A percentile compares a stretch with the other conserved stretches of the same genome.
Conservation (phyloP, 2,113 vertebrate species). For the Mugil cephalus region DNA sequence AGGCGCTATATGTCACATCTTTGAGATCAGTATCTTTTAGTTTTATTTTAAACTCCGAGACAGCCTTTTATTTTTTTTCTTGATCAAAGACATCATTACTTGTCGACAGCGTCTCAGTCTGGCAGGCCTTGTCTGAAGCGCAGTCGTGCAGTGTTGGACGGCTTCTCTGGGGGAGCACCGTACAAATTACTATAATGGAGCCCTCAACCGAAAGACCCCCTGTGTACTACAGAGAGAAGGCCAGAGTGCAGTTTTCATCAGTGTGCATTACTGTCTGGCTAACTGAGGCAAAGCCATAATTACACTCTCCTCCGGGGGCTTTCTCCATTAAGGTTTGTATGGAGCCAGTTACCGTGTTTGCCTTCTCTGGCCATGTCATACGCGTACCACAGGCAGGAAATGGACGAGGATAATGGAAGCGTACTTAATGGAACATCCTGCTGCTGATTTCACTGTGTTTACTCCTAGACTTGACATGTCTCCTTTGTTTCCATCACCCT, state of each 20-base stretch:
- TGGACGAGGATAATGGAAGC: constrained; percentile 77
- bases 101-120: not conserved
- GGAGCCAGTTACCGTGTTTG: constrained; percentile 66
- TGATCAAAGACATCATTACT: not conserved
- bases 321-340: constrained; percentile 73
- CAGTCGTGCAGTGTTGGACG: constrained; percentile 18
- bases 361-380: constrained; percentile 63
- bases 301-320: constrained; percentile 65
- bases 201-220: constrained; percentile 47
- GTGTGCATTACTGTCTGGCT: constrained; percentile 69
- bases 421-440: constrained; percentile 73
- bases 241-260: constrained; percentile 74
- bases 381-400: constrained; percentile 75
- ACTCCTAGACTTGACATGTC: constrained; percentile 63
- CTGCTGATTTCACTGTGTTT: constrained; percentile 73
- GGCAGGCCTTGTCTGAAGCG: constrained; percentile 19
- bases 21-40: not conserved
- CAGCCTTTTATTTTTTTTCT: constrained; percentile 8
- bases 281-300: constrained; percentile 69
- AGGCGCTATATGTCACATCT: constrained; percentile 12
- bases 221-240: constrained; percentile 50
- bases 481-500: constrained; percentile 57
- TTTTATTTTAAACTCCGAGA: constrained; percentile 36
- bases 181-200: constrained; percentile 66
- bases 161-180: constrained; percentile 4